Base-by-base conservation (phyloP, 1,140 invertebrate species). In the Epicauta chinensis region DNA sequence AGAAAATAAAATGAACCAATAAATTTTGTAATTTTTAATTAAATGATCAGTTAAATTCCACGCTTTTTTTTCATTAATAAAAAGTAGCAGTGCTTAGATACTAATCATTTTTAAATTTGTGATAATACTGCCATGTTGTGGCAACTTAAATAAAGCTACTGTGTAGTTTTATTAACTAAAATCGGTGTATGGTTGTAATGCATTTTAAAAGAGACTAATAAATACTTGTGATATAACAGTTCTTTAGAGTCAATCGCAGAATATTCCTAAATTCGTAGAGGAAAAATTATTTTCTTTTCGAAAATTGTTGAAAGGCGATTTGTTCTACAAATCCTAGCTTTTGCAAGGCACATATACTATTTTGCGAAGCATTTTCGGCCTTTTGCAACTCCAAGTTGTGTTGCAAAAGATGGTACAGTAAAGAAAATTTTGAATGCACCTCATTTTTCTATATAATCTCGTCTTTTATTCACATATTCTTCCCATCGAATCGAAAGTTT, bases 1-100 rank as follows among this genome's bases (percentile, higher is more conserved):
- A 56, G 32, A 63, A 67, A 54, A 54, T 53, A 12, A 52, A 44
- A 38, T 55, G 60, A 50, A 49, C 3, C 12, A 11, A 34, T 11
- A n/a, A 12, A 34, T 34, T 34, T 34, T 4, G 3, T n/a, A 11
- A n/a, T 34, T 34, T 34, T n/a, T n/a, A n/a, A 34, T n/a, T 34
- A n/a, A 34, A 34, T n/a, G 3, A 34, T 34, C 11, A 12, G 3
- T n/a, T 34, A 12, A 34, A 34, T 11, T 34, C 10, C 32, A 34
- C 11, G 12, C 12, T 34, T 34, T 9, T 34, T 34, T 34, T n/a
- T 34, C 32, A 34, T 9, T 34, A 9, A 34, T 34, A 34, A 34
- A 11, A 34, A 34, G 6, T 34, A n/a, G 32, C 12, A 34, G 32
- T 3, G 23, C 23, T 23, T 34, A 34, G 3, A 34, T 12, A 34